Evolutionary conservation across 2,888 invertebrate genomes (phyloP), one percentile per base, ranked within the genome.

Genomic region (Thera obeliscata): DNA sequence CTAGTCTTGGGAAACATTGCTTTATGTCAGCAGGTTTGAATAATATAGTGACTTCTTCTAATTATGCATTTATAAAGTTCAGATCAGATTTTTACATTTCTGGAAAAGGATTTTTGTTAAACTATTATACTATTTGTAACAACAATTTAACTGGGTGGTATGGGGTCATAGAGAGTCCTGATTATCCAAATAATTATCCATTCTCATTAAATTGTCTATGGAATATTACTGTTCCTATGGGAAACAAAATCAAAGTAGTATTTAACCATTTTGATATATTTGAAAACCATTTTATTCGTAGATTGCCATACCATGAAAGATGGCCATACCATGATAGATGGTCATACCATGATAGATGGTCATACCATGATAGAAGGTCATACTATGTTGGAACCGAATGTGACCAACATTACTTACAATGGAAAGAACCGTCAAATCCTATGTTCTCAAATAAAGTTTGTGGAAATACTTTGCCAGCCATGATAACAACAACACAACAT

Each of bases 121-220:
- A 95, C 76, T 99, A 97, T 83, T 86, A 90, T 57, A 95, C 96
- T 78, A 87, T 97, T 94, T 97, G 97, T 82, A 93, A 95, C 70
- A 95, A 93, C 65, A 94, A 91, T 61, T 56, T 97, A 43, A 94
- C 85, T 33, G 96, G 96, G 3, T 95, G 94, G 78, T 90, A 94
- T 74, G 98, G 98, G 9, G 95, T 96, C 7, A 97, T 98, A 67
- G 98, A 98, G 87, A 98, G 97, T 78, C 97, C 97, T 0, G 97
- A 97, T 81, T 98, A 95, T 84, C 98, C 98, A 0, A 83, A 95
- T 74, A 82, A 89, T 11, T 96, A 96, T 85, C 95, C 95, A 0
- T 85, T 92, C 54, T 87, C 91, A 58, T 82, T 94, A 36, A 95
- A 97, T 82, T 98, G 98, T 83, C 90, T 94, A 3, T 98, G 97